phyloP scores from a whole-genome alignment of 1,140 invertebrate genomes.

The Hesperophylax magnus region DNA sequence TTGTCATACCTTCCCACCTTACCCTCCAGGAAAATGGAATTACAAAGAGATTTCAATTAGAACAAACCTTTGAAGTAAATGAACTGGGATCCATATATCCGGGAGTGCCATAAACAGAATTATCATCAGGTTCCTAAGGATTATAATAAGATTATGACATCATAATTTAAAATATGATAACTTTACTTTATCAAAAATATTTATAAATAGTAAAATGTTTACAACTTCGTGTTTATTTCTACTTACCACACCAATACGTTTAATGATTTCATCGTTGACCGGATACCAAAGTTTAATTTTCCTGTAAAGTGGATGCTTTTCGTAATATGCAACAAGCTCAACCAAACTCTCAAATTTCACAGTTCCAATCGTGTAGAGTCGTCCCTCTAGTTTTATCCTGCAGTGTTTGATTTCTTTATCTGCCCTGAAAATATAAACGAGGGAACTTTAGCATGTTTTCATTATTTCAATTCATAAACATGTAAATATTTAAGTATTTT shows the following conservation, averaged over 20 bases:
- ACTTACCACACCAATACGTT: slow-evolving; percentile 77
- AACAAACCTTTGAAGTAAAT: slow-evolving; percentile 74
- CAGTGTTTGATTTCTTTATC: slow-evolving; percentile 97
- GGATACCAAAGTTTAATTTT: slow-evolving; percentile 90
- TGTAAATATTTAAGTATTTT: too few species aligned
- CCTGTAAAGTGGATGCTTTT: slow-evolving; percentile 90
- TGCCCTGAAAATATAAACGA: slow-evolving; percentile 72
- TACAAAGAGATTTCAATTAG: too few species aligned
- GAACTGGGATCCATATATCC: slow-evolving; percentile 91
- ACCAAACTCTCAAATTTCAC: slow-evolving; percentile 95
- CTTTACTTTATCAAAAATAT: too few species aligned
- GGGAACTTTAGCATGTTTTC: background rate
- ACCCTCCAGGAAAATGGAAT: too few species aligned
- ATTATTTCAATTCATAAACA: background rate
- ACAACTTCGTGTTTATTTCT: background rate
- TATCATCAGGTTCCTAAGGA: slow-evolving; percentile 75
- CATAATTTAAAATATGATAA: background rate
- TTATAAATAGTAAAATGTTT: background rate
- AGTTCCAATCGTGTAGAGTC: slow-evolving; percentile 90
- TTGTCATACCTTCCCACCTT: too few species aligned
- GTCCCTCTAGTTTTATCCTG: slow-evolving; percentile 91
- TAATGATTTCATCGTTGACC: slow-evolving; percentile 85
- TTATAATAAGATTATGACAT: background rate
- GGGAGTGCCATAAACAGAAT: slow-evolving; percentile 82
- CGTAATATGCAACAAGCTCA: slow-evolving; percentile 92